Evolutionary conservation across 2,113 vertebrate species (phyloP), one percentile per base, ranked within the genome.

Genomic region (Nymphicus hollandicus): DNA sequence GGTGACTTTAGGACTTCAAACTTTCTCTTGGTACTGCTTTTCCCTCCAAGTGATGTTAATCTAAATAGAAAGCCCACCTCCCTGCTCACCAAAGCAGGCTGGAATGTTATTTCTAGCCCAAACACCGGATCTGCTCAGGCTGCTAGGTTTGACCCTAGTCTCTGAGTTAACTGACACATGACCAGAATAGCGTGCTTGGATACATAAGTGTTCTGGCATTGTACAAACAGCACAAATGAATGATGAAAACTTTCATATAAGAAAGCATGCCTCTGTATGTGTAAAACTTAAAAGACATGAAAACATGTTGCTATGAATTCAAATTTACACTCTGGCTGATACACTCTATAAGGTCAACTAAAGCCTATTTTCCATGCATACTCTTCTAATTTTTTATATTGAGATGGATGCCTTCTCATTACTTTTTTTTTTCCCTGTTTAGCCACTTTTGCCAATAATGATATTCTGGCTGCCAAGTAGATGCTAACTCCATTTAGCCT

Each of bases 51-150:
- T 46, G 58, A 79, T 63, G 17, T 80, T 77, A 82, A 72, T 74
- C 72, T 49, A 86, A 91, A 25, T 1, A 65, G 35, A 91, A 86
- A 83, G 14, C 27, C n/a, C 24, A 70, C 1, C 20, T 81, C 80
- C 61, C 81, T 2, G 24, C 43, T 89, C 74, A 89, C 37, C 43
- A 66, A n/a, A 88, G 64, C 29, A 11, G 39, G 10, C 46, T 47
- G 66, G 39, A 82, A 39, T 39, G 29, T 43, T 71, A 55, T 70
- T 88, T 74, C 79, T 41, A 83, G 35, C 25, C 16, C 37, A 50
- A 70, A 41, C 29, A 68, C 0, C 0, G 4, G 43, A 66, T 66
- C 16, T 2, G 1, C 77, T 64, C n/a, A 47, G 70, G 46, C 77
- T 81, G 64, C 46, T 28, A 63, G 58, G n/a, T 64, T 27, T 64